These are phyloP conservation scores for Acipenser oxyrinchus DNA, from an alignment of 2,797 vertebrate species.

Conservation along the genomic window DNA sequence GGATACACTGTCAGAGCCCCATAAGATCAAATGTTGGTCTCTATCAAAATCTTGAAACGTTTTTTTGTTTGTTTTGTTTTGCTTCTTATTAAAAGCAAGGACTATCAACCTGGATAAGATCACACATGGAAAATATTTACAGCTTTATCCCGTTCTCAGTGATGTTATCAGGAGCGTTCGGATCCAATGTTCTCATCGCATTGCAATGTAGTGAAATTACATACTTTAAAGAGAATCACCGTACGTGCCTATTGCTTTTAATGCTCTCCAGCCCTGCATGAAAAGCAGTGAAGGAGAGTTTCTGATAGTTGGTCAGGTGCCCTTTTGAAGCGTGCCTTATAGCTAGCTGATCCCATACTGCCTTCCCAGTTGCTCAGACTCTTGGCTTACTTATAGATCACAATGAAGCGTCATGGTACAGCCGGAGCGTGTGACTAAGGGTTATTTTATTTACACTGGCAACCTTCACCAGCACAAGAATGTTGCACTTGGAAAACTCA, in stretches of 20 bases:
- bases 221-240: conserved; percentile 9
- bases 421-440: no score
- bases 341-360: no score
- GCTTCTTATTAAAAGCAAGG: conserved; percentile 43
- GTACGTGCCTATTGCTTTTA: neutral
- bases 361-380: no score
- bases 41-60: conserved; percentile 22
- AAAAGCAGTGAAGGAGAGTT: no score
- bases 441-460: no score
- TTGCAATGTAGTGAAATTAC: conserved; percentile 9
- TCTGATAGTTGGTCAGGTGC: no score
- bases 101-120: conserved; percentile 15
- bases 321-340: no score
- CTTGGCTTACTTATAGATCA: no score
- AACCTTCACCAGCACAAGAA: no score
- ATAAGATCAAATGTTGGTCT: conserved; percentile 51
- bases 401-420: no score
- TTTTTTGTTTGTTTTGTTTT: conserved; percentile 1
- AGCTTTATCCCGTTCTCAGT: conserved; percentile 28
- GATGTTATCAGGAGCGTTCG: conserved; percentile 42
- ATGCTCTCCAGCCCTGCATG: neutral
- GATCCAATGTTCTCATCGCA: conserved; percentile 31
- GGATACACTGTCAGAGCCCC: conserved; percentile 42
- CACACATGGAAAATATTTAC: conserved; percentile 56
- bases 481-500: no score